A percentile compares a stretch with the other conserved stretches of the same genome.
Evolutionary conservation across 2,797 vertebrate genomes (phyloP).

Genomic region (Phalloptychus januarius): DNA sequence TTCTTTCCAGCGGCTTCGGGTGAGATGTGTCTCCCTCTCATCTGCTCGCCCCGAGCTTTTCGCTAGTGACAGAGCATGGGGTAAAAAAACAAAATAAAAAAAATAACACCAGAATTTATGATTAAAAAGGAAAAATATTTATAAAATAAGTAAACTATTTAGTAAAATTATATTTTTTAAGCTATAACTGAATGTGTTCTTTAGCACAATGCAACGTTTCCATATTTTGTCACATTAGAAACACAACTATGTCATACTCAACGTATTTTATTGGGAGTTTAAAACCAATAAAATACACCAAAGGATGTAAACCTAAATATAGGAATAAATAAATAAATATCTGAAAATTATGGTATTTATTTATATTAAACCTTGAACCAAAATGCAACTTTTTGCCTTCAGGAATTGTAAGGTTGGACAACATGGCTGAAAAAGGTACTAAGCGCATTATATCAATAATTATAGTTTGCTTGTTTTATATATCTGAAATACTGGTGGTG

Average conservation of each 20-base stretch:
- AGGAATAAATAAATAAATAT: not conserved
- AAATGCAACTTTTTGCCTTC: not conserved
- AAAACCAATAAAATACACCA: too few species aligned
- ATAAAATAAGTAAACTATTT: not conserved
- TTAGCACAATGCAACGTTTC: not conserved
- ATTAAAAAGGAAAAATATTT: not conserved
- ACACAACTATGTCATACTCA: not conserved
- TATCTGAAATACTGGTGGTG: too few species aligned
- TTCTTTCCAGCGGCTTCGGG: conserved; percentile 53
- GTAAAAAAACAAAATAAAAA: not conserved
- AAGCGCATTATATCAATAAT: too few species aligned
- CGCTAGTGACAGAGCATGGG: conserved; percentile 71
- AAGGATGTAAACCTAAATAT: too few species aligned
- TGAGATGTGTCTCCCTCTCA: conserved; percentile 79
- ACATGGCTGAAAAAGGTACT: too few species aligned
- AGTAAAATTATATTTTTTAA: not conserved
- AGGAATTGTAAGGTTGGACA: not conserved
- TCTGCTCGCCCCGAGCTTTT: conserved; percentile 85
- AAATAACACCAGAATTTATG: not conserved
- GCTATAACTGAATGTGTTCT: not conserved
- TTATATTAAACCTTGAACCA: not conserved
- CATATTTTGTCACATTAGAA: not conserved
- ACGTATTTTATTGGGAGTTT: not conserved
- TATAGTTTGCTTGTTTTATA: too few species aligned
- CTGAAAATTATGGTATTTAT: not conserved